Conservation (phyloP, 2,113 vertebrate genomes). For the Gallinago jamesoni region DNA sequence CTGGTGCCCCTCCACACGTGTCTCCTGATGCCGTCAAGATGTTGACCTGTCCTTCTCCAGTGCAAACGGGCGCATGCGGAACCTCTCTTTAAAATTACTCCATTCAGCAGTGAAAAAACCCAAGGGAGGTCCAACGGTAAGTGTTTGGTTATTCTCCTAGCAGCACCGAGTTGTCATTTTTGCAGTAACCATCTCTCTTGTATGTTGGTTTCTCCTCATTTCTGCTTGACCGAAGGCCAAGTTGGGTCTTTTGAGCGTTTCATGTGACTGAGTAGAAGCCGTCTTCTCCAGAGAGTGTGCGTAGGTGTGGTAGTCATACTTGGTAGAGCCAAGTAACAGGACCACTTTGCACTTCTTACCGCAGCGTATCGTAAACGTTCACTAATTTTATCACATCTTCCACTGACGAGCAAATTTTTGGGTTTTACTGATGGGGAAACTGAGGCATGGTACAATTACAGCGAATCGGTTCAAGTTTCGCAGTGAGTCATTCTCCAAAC, state of each 20-base stretch:
- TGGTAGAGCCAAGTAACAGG: not conserved
- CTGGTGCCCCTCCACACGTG: not conserved
- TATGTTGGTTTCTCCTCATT: not conserved
- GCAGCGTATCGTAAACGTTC: fast-evolving
- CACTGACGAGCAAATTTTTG: not conserved
- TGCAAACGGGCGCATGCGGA: not conserved
- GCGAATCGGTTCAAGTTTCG: not conserved
- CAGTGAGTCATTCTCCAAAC: not conserved
- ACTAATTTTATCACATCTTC: not conserved
- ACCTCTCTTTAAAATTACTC: not conserved
- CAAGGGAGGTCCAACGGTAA: not conserved
- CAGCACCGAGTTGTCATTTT: not conserved
- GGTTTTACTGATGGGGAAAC: not conserved
- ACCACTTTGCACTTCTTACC: not conserved
- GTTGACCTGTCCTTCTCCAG: not conserved
- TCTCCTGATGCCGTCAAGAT: not conserved
- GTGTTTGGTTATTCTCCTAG: not conserved
- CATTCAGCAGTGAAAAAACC: not conserved
- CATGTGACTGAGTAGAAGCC: not conserved
- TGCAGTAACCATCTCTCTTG: not conserved
- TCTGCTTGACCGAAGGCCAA: not conserved
- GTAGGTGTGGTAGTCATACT: not conserved
- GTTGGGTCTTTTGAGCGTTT: not conserved
- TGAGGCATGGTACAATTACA: not conserved
- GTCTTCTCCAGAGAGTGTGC: not conserved